These are phyloP conservation scores for Embiotoca jacksoni DNA, from an alignment of 2,113 vertebrate genomes.

Conservation along the genomic window DNA sequence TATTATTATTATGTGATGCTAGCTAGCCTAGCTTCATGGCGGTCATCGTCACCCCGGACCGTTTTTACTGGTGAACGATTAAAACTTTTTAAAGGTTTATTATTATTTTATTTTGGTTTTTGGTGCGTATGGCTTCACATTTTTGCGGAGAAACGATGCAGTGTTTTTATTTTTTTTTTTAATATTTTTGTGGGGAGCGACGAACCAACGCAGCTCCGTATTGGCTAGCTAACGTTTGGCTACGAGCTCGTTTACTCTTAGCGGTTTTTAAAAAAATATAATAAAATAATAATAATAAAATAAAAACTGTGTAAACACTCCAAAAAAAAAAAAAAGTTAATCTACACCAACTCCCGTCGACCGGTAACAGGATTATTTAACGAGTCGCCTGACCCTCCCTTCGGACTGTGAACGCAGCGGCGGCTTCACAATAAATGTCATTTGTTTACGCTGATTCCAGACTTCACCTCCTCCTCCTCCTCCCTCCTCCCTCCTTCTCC, in stretches of 20 bases:
- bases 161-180: constrained; percentile 45
- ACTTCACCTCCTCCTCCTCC: constrained; percentile 31
- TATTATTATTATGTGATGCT: no score
- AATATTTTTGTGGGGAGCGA: constrained; percentile 6
- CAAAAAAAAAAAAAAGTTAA: constrained; percentile 41
- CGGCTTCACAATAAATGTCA: constrained; percentile 71
- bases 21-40: constrained; percentile 44
- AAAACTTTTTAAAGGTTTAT: constrained; percentile 23
- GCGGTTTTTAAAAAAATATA: constrained; percentile 37
- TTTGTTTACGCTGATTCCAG: constrained; percentile 78
- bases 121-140: constrained; percentile 41
- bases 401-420: constrained; percentile 46
- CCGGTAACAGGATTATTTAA: constrained; percentile 44
- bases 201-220: constrained; percentile 8
- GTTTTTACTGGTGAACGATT: no score
- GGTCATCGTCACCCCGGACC: no score
- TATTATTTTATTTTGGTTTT: neutral
- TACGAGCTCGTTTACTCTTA: constrained; percentile 73
- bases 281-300: no score
- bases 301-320: constrained; percentile 44
- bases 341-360: constrained; percentile 57
- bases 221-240: constrained; percentile 54
- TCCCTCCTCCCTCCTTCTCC: no score
- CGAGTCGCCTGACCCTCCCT: constrained; percentile 74
- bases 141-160: constrained; percentile 21